Conservation (phyloP, 2,888 invertebrate species). For the Aethes cnicana region DNA sequence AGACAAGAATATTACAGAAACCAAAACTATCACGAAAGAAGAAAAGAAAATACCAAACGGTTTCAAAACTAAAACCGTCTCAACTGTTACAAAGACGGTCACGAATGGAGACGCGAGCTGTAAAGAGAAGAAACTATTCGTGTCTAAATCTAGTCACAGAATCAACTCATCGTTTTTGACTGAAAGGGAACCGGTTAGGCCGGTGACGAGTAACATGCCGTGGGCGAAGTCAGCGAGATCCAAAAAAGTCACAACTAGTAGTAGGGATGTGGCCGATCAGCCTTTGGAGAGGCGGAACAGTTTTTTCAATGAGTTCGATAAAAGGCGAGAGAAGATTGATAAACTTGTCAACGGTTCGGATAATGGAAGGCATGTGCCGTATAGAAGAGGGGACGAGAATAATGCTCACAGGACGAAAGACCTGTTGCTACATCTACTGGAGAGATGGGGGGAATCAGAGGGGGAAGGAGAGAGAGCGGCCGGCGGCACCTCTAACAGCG, state of each 20-base stretch:
- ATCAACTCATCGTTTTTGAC: conserved; percentile 64
- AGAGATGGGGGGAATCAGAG: conserved; percentile 88
- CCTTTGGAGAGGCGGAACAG: conserved; percentile 81
- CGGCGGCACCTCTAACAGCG: conserved; percentile 74
- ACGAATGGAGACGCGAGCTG: conserved; percentile 62
- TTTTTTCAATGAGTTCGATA: conserved; percentile 78
- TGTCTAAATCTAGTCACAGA: conserved; percentile 70
- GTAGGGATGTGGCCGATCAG: conserved; percentile 87
- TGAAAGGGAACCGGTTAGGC: conserved; percentile 66
- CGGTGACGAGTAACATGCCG: conserved; percentile 78
- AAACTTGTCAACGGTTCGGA: conserved; percentile 69
- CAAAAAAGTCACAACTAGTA: conserved; percentile 85
- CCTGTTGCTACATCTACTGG: conserved; percentile 87
- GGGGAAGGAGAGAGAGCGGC: conserved; percentile 74
- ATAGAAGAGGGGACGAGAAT: conserved; percentile 77
- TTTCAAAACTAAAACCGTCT: conserved; percentile 59
- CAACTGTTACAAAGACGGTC: conserved; percentile 53
- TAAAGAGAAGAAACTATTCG: conserved; percentile 62
- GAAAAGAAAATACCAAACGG: conserved; percentile 65
- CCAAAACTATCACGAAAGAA: conserved; percentile 55
- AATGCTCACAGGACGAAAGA: conserved; percentile 89
- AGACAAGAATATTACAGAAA: conserved; percentile 68
- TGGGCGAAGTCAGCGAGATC: conserved; percentile 83
- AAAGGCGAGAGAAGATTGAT: conserved; percentile 70
- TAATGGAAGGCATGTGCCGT: conserved; percentile 70